These are phyloP conservation scores for Anas platyrhynchos DNA, from an alignment of 2,113 vertebrate genomes.

Conservation along the genomic window DNA sequence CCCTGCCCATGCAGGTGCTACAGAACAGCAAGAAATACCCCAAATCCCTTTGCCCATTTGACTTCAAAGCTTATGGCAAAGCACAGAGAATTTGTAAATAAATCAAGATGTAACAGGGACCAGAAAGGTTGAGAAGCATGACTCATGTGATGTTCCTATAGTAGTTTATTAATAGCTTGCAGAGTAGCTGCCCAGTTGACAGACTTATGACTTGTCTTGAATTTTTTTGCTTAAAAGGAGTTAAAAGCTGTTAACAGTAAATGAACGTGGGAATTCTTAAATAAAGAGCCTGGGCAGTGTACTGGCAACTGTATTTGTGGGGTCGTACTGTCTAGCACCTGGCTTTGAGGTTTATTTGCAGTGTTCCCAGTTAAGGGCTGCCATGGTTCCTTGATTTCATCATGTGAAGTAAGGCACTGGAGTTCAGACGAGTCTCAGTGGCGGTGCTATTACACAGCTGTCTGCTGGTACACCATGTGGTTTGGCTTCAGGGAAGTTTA, in stretches of 20 bases:
- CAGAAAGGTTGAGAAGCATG: background rate
- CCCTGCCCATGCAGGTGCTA: background rate
- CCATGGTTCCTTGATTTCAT: background rate
- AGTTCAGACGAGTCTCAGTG: background rate
- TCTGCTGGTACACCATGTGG: background rate
- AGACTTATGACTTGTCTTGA: background rate
- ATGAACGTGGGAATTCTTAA: background rate
- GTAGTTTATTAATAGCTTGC: slow-evolving; percentile 56
- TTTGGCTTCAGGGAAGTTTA: slow-evolving; percentile 45
- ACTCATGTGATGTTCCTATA: slow-evolving; percentile 50
- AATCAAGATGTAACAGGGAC: slow-evolving; percentile 2
- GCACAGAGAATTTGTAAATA: background rate
- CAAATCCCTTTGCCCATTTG: background rate
- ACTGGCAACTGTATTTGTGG: background rate
- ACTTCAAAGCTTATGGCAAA: background rate
- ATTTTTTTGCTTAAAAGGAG: slow-evolving; percentile 13
- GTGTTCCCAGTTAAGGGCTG: background rate
- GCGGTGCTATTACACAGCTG: background rate
- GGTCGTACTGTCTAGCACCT: background rate
- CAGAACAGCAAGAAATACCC: background rate
- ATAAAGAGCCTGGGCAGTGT: background rate
- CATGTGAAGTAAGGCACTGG: background rate
- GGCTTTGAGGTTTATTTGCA: background rate
- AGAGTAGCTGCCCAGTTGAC: background rate
- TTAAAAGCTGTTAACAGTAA: background rate